phyloP scores from a whole-genome alignment of 2,113 vertebrate species.

The Sphaerodactylus townsendi region DNA sequence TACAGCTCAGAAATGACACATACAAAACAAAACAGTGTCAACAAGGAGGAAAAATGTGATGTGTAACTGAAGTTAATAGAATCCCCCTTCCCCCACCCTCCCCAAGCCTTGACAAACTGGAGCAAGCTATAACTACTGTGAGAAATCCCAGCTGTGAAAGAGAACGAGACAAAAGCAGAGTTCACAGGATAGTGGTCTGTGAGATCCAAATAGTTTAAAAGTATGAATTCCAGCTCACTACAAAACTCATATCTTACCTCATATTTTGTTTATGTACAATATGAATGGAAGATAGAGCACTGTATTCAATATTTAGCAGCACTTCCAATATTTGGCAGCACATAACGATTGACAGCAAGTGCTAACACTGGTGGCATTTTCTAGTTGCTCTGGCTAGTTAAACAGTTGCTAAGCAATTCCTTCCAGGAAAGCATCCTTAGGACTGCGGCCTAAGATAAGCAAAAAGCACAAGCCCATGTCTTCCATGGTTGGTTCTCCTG shows the following conservation, averaged over 20 bases:
- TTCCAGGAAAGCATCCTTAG: no score
- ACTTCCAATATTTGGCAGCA: neutral
- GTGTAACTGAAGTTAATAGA: neutral
- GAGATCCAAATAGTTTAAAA: rapidly evolving
- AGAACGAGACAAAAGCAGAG: neutral
- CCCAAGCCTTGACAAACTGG: no score
- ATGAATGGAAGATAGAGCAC: neutral
- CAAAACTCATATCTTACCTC: neutral
- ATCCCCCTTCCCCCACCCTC: no score
- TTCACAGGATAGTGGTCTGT: neutral
- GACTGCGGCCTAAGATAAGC: neutral
- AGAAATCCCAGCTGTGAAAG: neutral
- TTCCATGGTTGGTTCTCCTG: neutral
- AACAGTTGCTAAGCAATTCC: no score
- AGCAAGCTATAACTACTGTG: neutral
- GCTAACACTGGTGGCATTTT: neutral
- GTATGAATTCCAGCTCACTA: neutral
- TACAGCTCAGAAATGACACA: neutral
- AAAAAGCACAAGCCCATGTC: neutral
- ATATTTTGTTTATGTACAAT: neutral
- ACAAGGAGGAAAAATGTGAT: rapidly evolving
- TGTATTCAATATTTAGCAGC: neutral
- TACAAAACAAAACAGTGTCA: neutral
- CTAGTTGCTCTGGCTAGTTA: neutral
- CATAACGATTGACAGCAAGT: neutral